Evolutionary conservation across 1,140 invertebrate species (phyloP).

Genomic region (Paraescarpia echinospica): DNA sequence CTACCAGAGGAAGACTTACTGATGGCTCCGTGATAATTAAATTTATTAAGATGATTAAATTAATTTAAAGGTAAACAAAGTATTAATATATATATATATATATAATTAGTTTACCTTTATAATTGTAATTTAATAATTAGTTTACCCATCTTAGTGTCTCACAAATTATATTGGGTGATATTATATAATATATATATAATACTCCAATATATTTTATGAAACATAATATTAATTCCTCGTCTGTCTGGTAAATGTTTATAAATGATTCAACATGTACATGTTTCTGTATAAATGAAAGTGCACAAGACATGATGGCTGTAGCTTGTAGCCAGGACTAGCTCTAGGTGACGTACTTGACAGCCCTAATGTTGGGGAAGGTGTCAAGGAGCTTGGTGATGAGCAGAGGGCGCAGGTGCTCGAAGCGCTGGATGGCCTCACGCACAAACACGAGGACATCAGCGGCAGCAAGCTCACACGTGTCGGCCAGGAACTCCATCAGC

Average conservation of each 20-base stretch:
- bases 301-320: too few species aligned
- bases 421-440: conserved; percentile 90
- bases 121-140: too few species aligned
- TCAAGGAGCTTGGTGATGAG: conserved; percentile 78
- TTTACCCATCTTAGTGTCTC: too few species aligned
- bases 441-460: conserved; percentile 93
- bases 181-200: too few species aligned
- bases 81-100: too few species aligned
- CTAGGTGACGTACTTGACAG: conserved; percentile 46
- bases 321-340: background rate
- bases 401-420: conserved; percentile 76
- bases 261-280: background rate
- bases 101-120: too few species aligned
- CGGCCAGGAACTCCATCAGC: conserved; percentile 93
- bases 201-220: too few species aligned
- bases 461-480: conserved; percentile 90
- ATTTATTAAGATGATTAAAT: too few species aligned
- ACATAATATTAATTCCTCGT: background rate
- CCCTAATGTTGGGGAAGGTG: conserved; percentile 75
- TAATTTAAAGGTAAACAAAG: too few species aligned
- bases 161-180: too few species aligned
- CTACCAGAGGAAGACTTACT: too few species aligned
- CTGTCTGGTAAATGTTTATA: background rate
- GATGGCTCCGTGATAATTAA: too few species aligned
- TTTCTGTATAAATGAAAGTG: background rate